Conservation (phyloP, 2,888 invertebrate genomes). For the Mythimna vitellina region DNA sequence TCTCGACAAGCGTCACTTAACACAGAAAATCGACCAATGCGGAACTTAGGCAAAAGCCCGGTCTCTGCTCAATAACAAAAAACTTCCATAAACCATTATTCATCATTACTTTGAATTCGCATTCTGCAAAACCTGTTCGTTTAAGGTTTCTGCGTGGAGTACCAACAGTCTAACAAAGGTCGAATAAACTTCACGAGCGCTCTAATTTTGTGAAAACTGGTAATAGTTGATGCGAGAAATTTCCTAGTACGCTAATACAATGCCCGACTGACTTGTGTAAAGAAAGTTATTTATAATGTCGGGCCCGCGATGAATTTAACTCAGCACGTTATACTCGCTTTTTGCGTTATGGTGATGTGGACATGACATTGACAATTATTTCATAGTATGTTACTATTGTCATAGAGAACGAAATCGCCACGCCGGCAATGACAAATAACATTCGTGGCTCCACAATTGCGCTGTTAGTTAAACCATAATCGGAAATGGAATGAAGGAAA, state of each 20-base stretch:
- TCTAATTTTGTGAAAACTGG: conserved; percentile 65
- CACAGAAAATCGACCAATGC: too few relatives aligned
- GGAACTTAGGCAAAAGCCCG: too few relatives aligned
- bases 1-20: too few relatives aligned
- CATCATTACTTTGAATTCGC: conserved; percentile 24
- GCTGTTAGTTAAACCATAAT: not conserved
- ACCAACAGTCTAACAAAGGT: conserved; percentile 44
- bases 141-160: conserved; percentile 40
- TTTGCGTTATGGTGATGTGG: conserved; percentile 45
- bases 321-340: conserved; percentile 49
- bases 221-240: conserved; percentile 62
- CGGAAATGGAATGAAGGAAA: too few relatives aligned
- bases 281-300: conserved; percentile 62
- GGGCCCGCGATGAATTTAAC: conserved; percentile 56
- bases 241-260: conserved; percentile 67
- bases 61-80: too few relatives aligned
- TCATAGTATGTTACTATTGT: conserved; percentile 6
- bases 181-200: conserved; percentile 51
- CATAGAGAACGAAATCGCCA: not conserved
- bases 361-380: conserved; percentile 47
- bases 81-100: conserved; percentile 9
- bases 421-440: too few relatives aligned
- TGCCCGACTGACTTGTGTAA: conserved; percentile 58
- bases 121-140: conserved; percentile 46
- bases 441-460: not conserved